A percentile compares a stretch with the other conserved stretches of the same genome.
phyloP scores from a whole-genome alignment of 2,888 invertebrate species.

The Agrotis segetum region DNA sequence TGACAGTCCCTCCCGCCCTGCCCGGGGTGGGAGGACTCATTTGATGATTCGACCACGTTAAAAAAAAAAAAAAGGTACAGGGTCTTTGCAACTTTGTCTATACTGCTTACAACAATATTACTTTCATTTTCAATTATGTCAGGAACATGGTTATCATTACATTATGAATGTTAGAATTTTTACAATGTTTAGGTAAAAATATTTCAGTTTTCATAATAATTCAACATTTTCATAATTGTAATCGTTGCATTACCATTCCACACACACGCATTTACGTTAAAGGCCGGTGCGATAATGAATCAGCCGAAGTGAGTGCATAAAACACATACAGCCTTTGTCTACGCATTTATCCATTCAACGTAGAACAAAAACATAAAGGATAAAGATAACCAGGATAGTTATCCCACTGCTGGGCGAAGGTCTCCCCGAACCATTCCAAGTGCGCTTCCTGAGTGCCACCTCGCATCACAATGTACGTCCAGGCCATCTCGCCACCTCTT shows the following conservation, averaged over 20 bases:
- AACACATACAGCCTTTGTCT: neutral
- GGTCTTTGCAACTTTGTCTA: neutral
- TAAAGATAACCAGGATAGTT: neutral
- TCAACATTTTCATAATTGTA: conserved; percentile 35
- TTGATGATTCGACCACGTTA: too few relatives aligned
- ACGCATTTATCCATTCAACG: conserved; percentile 13
- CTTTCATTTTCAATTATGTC: conserved; percentile 9
- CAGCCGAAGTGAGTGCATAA: conserved; percentile 15
- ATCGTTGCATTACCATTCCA: conserved; percentile 25
- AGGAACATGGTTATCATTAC: conserved; percentile 17
- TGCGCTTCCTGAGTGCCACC: too few relatives aligned
- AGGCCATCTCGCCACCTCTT: too few relatives aligned
- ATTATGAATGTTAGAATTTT: neutral
- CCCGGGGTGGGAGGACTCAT: too few relatives aligned
- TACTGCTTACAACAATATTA: neutral
- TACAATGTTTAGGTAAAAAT: conserved; percentile 3
- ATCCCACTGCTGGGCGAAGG: too few relatives aligned
- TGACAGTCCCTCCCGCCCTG: too few relatives aligned
- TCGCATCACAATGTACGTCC: too few relatives aligned
- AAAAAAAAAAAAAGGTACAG: too few relatives aligned
- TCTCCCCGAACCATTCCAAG: too few relatives aligned
- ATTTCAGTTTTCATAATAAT: conserved; percentile 39
- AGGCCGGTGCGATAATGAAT: conserved; percentile 35
- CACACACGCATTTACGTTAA: conserved; percentile 35
- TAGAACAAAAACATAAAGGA: neutral